phyloP scores from a whole-genome alignment of 2,797 vertebrate species.

The Columba guinea region DNA sequence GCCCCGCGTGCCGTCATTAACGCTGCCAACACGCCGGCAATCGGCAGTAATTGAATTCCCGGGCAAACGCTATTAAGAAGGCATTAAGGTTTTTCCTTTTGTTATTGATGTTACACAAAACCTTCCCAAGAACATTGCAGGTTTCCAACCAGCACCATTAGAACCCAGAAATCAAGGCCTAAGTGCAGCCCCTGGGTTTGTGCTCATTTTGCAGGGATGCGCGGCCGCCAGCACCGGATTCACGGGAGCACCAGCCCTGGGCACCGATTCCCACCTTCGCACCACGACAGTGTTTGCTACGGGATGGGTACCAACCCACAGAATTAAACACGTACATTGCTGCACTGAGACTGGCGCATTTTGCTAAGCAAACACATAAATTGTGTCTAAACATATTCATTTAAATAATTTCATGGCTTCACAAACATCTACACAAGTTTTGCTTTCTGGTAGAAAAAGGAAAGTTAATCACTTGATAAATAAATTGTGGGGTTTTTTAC shows the following conservation, averaged over 20 bases:
- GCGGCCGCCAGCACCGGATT: not conserved
- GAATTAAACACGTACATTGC: not conserved
- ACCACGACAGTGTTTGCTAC: not conserved
- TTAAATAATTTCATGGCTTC: not conserved
- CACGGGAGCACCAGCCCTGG: not conserved
- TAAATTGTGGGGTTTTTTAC: not conserved
- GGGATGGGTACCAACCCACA: not conserved
- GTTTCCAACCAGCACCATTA: not conserved
- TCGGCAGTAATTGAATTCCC: slow-evolving; percentile 44
- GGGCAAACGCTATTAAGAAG: slow-evolving; percentile 8
- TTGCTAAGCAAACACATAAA: not conserved
- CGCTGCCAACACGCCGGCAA: slow-evolving; percentile 47
- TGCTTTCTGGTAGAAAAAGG: not conserved
- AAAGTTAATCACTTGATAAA: not conserved
- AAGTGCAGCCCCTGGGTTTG: not conserved
- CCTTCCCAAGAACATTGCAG: not conserved
- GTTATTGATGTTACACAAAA: not conserved
- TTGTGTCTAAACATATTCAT: not conserved
- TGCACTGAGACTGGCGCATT: fast-evolving
- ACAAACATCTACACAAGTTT: not conserved
- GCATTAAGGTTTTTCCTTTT: slow-evolving; percentile 34
- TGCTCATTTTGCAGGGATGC: not conserved
- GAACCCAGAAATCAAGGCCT: not conserved
- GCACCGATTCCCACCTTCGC: not conserved
- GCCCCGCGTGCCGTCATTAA: slow-evolving; percentile 56